Evolutionary conservation across 1,140 invertebrate species (phyloP), one percentile per base, ranked within the genome.

Genomic region (Vanessa atalanta): DNA sequence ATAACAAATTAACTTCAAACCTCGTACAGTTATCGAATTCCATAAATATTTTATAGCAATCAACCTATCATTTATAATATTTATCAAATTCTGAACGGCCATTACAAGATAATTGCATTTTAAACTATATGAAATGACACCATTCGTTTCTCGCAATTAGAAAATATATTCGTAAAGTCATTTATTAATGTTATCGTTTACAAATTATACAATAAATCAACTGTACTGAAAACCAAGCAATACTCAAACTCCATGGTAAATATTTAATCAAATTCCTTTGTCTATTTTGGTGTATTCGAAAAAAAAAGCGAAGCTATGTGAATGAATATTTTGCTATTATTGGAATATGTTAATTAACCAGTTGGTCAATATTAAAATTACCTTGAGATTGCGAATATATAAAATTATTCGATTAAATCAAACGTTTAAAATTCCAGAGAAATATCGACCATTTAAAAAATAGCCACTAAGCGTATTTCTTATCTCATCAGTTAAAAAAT

Each of bases 1-100:
- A 60, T 37, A 61, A 61, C 23, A 65, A 72, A 72, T 65, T 65
- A 55, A 65, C 61, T 72, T 53, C 61, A 51, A 74, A 76, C 67
- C 55, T 53, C 64, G 51, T 37, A 66, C 69, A 65, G 69, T 65
- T 76, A 72, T 76, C 74, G 23, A 31, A 76, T 76, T 71, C 69
- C 76, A 83, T 80, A 86, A 88, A 86, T 86, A 85, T 84, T 86
- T 86, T 79, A 73, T 80, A 83, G 79, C 71, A 89, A 88, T 86
- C 86, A 86, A 87, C 79, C 83, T 84, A 86, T 87, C 83, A 84
- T 70, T 78, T 64, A 64, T 57, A 77, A 65, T 55, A 53, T 53
- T 73, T 73, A 73, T 73, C 71, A 70, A 70, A 71, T 72, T 72
- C 63, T 68, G 69, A 73, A 73, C 68, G 81, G 80, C 77, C 75